phyloP scores from a whole-genome alignment of 2,797 vertebrate species.

The Melanotaenia parkinsoni region DNA sequence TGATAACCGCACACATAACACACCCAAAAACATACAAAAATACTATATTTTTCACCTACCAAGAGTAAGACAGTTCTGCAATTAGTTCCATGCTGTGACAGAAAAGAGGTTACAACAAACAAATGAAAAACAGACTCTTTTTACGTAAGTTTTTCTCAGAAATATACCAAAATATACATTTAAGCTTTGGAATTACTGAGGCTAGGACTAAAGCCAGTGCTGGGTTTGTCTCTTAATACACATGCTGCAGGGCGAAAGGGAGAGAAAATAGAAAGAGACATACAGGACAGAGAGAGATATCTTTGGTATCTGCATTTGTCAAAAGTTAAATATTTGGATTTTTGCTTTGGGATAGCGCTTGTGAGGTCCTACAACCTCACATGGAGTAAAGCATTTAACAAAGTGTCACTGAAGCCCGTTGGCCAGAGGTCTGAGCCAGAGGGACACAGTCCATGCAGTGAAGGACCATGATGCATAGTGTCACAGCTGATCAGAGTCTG shows the following conservation, averaged over 20 bases:
- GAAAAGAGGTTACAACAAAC: constrained; percentile 94
- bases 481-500: constrained; percentile 92
- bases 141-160: constrained; percentile 91
- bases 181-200: constrained; percentile 99
- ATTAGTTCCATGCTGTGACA: constrained; percentile 99
- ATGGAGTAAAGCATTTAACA: constrained; percentile 88
- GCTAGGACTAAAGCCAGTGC: constrained; percentile 99
- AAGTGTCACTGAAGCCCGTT: constrained; percentile 87
- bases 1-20: constrained; percentile 94
- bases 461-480: constrained; percentile 98
- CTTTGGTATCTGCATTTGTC: constrained; percentile 99
- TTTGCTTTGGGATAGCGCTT: constrained; percentile 99
- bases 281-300: constrained; percentile 86
- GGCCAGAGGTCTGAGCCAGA: constrained; percentile 71
- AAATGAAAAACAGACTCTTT: constrained; percentile 88
- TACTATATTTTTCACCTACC: constrained; percentile 99
- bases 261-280: constrained; percentile 70
- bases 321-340: constrained; percentile 99
- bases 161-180: constrained; percentile 99
- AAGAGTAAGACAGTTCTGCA: constrained; percentile 98
- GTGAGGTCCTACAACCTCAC: constrained; percentile 89
- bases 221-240: constrained; percentile 99
- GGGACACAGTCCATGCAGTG: constrained; percentile 87
- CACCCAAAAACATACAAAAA: constrained; percentile 99
- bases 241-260: constrained; percentile 95